Evolutionary conservation across 92 coral and sea anemone genomes (phyloP).

Genomic region (Nematostella vectensis): DNA sequence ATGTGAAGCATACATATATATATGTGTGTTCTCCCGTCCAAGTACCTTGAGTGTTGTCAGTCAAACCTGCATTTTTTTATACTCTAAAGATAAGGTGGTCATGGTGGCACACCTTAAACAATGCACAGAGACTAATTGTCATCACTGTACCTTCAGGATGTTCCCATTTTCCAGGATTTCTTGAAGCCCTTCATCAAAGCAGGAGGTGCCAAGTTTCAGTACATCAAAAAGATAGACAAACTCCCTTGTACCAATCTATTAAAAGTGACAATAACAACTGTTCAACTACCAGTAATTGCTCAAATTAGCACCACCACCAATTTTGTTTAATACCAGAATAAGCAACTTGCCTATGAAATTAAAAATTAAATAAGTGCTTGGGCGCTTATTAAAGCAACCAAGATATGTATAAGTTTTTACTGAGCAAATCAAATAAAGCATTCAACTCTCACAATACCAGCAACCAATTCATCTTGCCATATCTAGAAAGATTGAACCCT

Average conservation of each 20-base stretch:
- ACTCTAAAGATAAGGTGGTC: no score
- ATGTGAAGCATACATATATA: no score
- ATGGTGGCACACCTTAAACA: no score
- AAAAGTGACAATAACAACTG: no score
- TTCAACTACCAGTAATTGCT: no score
- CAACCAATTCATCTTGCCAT: conserved; percentile 81
- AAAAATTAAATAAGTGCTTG: no score
- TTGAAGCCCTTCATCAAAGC: conserved; percentile 82
- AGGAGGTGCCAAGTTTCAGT: conserved; percentile 65
- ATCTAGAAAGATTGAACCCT: conserved; percentile 76
- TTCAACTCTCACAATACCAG: conserved; percentile 46
- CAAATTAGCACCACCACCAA: no score
- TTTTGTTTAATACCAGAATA: no score
- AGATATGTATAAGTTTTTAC: neutral
- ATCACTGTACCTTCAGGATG: conserved; percentile 63
- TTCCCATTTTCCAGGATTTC: conserved; percentile 82
- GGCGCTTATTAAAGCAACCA: neutral
- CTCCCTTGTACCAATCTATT: conserved; percentile 89
- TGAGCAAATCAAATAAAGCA: neutral
- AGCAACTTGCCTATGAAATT: neutral
- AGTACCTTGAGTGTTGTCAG: no score
- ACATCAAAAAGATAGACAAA: conserved; percentile 86
- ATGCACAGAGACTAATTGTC: no score
- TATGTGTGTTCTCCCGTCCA: no score
- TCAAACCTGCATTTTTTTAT: no score